Evolutionary conservation across 2,888 invertebrate species (phyloP), one percentile per base, ranked within the genome.

Genomic region (Didymodactylos carnosus): DNA sequence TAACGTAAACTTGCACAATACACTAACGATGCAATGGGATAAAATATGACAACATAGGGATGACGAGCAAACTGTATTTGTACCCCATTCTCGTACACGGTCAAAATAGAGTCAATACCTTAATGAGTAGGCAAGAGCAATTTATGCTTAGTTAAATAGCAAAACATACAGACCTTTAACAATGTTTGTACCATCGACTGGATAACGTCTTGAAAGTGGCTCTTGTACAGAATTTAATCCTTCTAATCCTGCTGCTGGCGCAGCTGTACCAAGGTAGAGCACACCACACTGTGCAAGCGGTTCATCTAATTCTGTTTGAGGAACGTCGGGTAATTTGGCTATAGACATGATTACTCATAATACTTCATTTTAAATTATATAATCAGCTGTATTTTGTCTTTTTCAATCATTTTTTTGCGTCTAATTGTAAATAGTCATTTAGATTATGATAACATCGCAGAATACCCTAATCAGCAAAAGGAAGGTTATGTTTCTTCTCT

Each of bases 51-150:
- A 39, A 77, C 77, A 27, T 70, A 16, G 13, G 77, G 75, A 62
- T 80, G 81, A 29, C 77, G 78, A 1, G 94, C 91, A 83, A 97
- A 97, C 85, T 95, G 94, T 77, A 98, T 78, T 71, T 86, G 81
- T 77, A 98, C 89, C 71, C 97, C 97, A 82, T 94, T 94, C 77
- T 92, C 70, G 27, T 41, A 40, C 14, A 70, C 19, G 8, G 41
- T 35, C n/a, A 70, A 40, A n/a, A 70, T 14, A 16, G 70, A 14
- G 40, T 70, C 41, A 27, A 70, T 70, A 41, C 70, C 70, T 70
- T 27, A 2, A 14, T 4, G 1, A 49, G 25, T 25, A n/a, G 13
- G 10, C 7, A 53, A 16, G 6, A 43, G 16, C 6, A 23, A 11
- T 49, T 19, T 23, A 10, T n/a, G 3, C n/a, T 43, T 1, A 4